Conservation (phyloP, 2,797 vertebrate species). For the Pseudotriccus pelzelni region DNA sequence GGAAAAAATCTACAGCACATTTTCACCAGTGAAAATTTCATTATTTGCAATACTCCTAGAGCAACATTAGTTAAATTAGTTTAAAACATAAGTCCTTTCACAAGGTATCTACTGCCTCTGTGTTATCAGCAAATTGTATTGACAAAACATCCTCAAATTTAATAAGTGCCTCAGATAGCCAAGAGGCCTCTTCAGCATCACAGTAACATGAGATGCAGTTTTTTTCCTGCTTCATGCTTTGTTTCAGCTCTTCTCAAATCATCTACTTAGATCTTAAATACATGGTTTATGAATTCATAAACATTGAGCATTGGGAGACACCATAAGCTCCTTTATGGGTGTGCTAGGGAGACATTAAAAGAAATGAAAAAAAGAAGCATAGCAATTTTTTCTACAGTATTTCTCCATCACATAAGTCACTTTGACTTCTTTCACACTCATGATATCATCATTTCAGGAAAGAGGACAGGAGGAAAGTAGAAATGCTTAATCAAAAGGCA, state of each 20-base stretch:
- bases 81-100: background rate
- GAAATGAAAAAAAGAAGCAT: background rate
- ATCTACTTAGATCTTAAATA: background rate
- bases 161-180: background rate
- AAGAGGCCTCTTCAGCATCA: background rate
- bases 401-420: background rate
- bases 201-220: background rate
- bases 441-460: background rate
- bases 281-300: background rate
- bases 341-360: background rate
- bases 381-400: background rate
- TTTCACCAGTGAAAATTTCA: background rate
- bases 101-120: background rate
- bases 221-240: background rate
- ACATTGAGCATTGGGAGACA: background rate
- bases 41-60: background rate
- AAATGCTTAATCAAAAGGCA: background rate
- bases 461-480: background rate
- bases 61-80: background rate
- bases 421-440: background rate
- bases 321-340: background rate
- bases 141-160: constrained; percentile 21
- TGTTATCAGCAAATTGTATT: background rate
- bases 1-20: background rate
- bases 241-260: background rate